Conservation (phyloP, 2,888 invertebrate species). For the Mayetiola destructor region DNA sequence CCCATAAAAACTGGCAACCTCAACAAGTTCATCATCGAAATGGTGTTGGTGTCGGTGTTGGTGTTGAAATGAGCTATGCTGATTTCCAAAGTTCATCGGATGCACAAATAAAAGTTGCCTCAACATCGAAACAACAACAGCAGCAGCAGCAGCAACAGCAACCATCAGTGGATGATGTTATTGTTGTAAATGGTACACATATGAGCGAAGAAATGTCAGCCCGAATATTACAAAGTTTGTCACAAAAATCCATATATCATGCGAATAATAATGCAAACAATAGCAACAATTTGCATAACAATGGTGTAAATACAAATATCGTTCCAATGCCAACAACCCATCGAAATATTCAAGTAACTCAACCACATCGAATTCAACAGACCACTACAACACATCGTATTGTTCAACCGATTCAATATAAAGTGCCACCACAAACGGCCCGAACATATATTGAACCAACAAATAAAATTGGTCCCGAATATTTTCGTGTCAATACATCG, state of each 20-base stretch:
- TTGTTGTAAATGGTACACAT: slow-evolving; percentile 35
- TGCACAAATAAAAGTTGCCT: neutral
- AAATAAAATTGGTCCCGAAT: slow-evolving; percentile 10
- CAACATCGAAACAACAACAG: slow-evolving; percentile 15
- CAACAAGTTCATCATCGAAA: slow-evolving; percentile 18
- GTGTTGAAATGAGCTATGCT: neutral
- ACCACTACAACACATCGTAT: slow-evolving; percentile 12
- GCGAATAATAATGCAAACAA: slow-evolving; percentile 23
- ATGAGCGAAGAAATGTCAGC: slow-evolving; percentile 35
- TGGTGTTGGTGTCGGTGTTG: too few species aligned
- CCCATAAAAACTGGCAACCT: slow-evolving; percentile 18
- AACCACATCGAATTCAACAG: too few species aligned
- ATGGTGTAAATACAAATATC: neutral
- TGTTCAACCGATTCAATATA: neutral
- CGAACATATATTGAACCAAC: neutral
- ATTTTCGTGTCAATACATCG: slow-evolving; percentile 17
- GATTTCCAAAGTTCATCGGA: slow-evolving; percentile 8
- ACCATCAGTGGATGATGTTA: slow-evolving; percentile 27
- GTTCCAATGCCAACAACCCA: neutral
- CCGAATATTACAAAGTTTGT: slow-evolving; percentile 34
- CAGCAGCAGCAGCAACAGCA: neutral
- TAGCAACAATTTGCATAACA: slow-evolving; percentile 16
- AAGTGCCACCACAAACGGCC: neutral
- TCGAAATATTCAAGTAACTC: neutral
- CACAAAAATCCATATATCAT: slow-evolving; percentile 27